A percentile compares a stretch with the other conserved stretches of the same genome.
These are phyloP conservation scores for Rhabdomys pumilio DNA, from an alignment of 2,797 vertebrate genomes.

Conservation along the genomic window DNA sequence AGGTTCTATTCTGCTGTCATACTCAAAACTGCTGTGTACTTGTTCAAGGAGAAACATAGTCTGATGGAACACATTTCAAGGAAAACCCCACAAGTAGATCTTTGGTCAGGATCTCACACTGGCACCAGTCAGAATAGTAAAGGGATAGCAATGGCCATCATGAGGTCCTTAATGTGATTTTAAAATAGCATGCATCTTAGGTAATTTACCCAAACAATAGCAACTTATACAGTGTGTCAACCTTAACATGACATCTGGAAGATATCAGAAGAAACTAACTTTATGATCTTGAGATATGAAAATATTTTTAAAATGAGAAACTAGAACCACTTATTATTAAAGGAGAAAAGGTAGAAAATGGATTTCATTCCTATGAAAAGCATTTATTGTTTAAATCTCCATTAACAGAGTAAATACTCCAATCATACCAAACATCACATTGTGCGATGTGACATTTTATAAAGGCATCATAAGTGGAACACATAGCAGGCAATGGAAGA, in stretches of 20 bases:
- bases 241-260: neutral
- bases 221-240: neutral
- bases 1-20: neutral
- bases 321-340: neutral
- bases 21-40: neutral
- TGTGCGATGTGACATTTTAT: slow-evolving; percentile 3
- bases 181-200: neutral
- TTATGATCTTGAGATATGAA: neutral
- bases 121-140: neutral
- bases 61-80: neutral
- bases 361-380: neutral
- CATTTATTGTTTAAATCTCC: neutral
- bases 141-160: neutral
- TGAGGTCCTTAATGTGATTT: neutral
- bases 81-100: neutral
- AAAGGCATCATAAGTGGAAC: neutral
- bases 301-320: neutral
- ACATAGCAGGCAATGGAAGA: neutral
- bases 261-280: neutral
- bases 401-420: neutral
- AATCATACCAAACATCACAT: neutral
- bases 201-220: neutral
- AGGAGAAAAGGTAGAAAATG: neutral
- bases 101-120: neutral
- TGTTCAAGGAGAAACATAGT: neutral